A percentile compares a stretch with the other conserved stretches of the same genome.
These are phyloP conservation scores for Trichogramma evanescens DNA, from an alignment of 2,888 invertebrate species.

Conservation along the genomic window DNA sequence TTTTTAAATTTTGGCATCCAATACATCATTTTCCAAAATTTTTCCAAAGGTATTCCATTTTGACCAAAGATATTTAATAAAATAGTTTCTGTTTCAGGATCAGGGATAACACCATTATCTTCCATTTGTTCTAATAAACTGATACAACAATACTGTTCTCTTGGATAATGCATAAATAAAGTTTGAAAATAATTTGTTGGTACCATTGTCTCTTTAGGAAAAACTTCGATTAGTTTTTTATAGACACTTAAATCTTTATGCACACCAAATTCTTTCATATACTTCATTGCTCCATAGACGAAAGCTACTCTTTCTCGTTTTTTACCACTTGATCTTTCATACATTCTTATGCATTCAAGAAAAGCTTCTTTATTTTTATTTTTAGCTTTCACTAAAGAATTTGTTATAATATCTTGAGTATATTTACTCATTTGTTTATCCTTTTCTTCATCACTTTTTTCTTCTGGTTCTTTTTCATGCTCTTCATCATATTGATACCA, in stretches of 20 bases:
- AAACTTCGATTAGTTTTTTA: constrained; percentile 73
- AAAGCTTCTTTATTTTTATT: constrained; percentile 63
- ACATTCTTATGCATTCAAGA: constrained; percentile 68
- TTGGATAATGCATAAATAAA: constrained; percentile 89
- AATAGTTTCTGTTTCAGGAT: constrained; percentile 78
- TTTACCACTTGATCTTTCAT: constrained; percentile 60
- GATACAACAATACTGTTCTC: constrained; percentile 91
- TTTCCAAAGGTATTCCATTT: constrained; percentile 64
- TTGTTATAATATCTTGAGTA: constrained; percentile 1
- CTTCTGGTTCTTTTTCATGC: neutral
- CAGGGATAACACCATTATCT: constrained; percentile 83
- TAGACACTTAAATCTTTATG: constrained; percentile 81
- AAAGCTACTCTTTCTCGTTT: constrained; percentile 89
- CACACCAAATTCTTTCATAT: constrained; percentile 86
- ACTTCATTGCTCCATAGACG: constrained; percentile 78
- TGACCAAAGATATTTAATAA: constrained; percentile 78
- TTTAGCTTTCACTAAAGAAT: constrained; percentile 48
- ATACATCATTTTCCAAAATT: constrained; percentile 77
- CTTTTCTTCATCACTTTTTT: neutral
- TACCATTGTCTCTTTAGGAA: constrained; percentile 85
- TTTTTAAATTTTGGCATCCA: constrained; percentile 94
- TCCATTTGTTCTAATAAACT: constrained; percentile 93
- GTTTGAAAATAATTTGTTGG: constrained; percentile 76
- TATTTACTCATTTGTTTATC: neutral
- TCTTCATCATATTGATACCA: neutral